Conservation (phyloP, 2,888 invertebrate genomes). For the Caenorhabditis zanzibari region DNA sequence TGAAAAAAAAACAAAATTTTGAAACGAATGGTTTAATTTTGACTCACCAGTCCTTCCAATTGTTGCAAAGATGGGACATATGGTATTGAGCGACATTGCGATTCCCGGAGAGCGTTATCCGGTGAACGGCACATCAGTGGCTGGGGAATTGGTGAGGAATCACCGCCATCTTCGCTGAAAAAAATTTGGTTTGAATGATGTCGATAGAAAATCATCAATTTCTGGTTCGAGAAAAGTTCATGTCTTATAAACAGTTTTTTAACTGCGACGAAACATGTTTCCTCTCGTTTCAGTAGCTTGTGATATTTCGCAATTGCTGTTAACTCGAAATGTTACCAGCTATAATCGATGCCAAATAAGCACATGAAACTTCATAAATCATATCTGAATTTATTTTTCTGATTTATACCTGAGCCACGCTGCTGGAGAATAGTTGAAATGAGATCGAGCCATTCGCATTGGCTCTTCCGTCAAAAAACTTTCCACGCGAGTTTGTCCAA, state of each 20-base stretch:
- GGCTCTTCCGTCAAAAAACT: constrained; percentile 78
- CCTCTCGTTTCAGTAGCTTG: too few species aligned
- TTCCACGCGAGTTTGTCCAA: constrained; percentile 72
- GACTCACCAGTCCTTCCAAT: constrained; percentile 48
- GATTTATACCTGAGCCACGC: constrained; percentile 72
- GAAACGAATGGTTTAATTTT: background rate
- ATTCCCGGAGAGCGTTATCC: constrained; percentile 44
- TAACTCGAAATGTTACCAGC: too few species aligned
- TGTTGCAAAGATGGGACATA: constrained; percentile 61
- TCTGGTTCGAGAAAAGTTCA: too few species aligned
- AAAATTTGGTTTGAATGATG: background rate
- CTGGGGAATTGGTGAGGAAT: constrained; percentile 71
- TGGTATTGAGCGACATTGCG: constrained; percentile 48
- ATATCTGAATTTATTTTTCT: too few species aligned
- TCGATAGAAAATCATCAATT: background rate
- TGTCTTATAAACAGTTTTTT: too few species aligned
- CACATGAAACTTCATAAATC: too few species aligned
- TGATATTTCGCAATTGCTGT: too few species aligned
- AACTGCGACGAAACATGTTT: too few species aligned
- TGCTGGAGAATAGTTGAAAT: constrained; percentile 63
- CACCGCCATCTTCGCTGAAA: constrained; percentile 75
- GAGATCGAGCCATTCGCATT: constrained; percentile 71
- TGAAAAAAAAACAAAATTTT: background rate
- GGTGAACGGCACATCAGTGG: constrained; percentile 69
- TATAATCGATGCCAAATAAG: too few species aligned